Evolutionary conservation across 2,113 vertebrate genomes (phyloP), one percentile per base, ranked within the genome.

Genomic region (Ctenomys sociabilis): DNA sequence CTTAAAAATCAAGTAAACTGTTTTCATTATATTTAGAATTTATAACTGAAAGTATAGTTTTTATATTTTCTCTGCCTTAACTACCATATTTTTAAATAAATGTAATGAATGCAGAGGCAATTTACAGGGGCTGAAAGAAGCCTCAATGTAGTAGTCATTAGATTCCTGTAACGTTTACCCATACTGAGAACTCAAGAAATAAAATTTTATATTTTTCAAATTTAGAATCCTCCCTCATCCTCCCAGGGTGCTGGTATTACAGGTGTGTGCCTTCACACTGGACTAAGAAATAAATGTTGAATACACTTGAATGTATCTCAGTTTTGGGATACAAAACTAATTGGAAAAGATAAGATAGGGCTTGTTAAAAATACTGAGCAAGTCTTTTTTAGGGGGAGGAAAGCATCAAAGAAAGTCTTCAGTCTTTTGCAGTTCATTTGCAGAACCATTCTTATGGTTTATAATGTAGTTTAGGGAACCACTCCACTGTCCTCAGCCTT

Each of bases 41-140:
- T 81, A 59, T 90, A 92, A 97, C 37, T 91, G 87, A 97, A 75
- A 80, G 77, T 96, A 93, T 94, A 91, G 45, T 87, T 88, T 35
- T 52, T 93, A 0, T 86, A 43, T 92, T 96, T 86, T 43, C 22
- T 63, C 7, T 54, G 10, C 66, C 13, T 73, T 87, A 43, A 87
- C 37, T 93, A 83, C 35, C 45, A 26, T 95, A 64, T 75, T 92
- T 93, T 96, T 45, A 49, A 90, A 75, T 90, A 84, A 92, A 90
- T 57, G 24, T 2, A 7, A 26, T 90, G 28, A 96, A 30, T 70
- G 32, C n/a, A 93, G 66, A 95, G 37, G 30, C 35, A 73, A 3
- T 90, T 95, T 85, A 57, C 32, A 90, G 73, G 95, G 70, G 35
- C 66, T 78, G 32, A 73, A 82, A 49, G n/a, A 24, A 87, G 45